Evolutionary conservation across 1,140 invertebrate species (phyloP).

Genomic region (Trissolcus basalis): DNA sequence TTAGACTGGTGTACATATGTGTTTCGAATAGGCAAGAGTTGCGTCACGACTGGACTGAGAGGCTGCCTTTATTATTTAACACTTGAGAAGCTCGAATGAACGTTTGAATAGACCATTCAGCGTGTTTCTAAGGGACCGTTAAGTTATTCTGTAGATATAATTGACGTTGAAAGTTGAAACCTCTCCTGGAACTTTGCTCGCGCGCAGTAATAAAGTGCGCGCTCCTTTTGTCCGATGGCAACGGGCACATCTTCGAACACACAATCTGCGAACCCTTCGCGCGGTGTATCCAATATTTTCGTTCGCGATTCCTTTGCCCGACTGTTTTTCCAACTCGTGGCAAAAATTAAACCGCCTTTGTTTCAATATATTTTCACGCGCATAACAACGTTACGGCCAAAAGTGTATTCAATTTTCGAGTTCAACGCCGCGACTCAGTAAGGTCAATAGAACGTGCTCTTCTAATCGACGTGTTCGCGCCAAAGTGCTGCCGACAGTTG

Average conservation of each 20-base stretch:
- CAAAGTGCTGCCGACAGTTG: constrained; percentile 7
- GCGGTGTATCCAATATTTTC: constrained; percentile 14
- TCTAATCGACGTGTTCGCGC: constrained; percentile 34
- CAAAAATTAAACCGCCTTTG: constrained; percentile 18
- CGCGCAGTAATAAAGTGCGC: constrained; percentile 66
- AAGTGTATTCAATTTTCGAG: constrained; percentile 49
- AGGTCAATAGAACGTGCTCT: constrained; percentile 36
- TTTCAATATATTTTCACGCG: constrained; percentile 49
- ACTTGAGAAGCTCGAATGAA: constrained; percentile 73
- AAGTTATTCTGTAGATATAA: constrained; percentile 76
- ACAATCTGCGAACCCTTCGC: constrained; percentile 17
- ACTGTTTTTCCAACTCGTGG: no score
- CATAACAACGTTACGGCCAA: constrained; percentile 36
- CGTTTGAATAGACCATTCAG: constrained; percentile 75
- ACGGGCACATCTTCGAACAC: constrained; percentile 17
- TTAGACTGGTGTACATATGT: constrained; percentile 52
- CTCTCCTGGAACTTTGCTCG: constrained; percentile 67
- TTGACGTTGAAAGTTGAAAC: constrained; percentile 73
- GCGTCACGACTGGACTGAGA: constrained; percentile 68
- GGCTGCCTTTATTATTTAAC: constrained; percentile 75
- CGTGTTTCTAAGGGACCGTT: constrained; percentile 75
- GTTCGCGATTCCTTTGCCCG: constrained; percentile 1
- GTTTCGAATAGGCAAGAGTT: constrained; percentile 62
- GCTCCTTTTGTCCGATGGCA: constrained; percentile 51
- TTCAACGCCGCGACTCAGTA: constrained; percentile 32